A percentile compares a stretch with the other conserved stretches of the same genome.
These are phyloP conservation scores for Ia io DNA, from an alignment of 2,113 vertebrate genomes.

Conservation along the genomic window DNA sequence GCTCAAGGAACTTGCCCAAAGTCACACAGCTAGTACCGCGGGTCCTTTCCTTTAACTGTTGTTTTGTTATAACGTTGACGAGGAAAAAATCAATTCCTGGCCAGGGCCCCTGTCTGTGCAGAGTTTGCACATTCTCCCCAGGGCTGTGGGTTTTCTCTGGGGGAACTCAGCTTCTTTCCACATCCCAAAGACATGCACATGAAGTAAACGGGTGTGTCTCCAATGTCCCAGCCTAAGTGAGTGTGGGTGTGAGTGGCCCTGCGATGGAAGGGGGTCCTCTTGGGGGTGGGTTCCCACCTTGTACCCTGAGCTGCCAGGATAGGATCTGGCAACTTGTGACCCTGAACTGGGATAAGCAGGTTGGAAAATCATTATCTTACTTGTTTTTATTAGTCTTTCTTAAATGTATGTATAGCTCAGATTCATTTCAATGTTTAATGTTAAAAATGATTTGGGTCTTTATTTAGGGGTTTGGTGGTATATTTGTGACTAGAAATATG, in stretches of 20 bases:
- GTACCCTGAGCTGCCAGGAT: background rate
- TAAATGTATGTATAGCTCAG: background rate
- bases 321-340: background rate
- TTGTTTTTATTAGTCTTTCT: background rate
- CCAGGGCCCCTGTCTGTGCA: background rate
- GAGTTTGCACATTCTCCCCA: background rate
- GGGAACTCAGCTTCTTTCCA: background rate
- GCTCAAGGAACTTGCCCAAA: background rate
- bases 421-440: background rate
- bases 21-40: background rate
- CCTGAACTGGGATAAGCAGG: background rate
- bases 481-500: background rate
- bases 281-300: background rate
- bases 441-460: background rate
- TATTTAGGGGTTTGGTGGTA: background rate
- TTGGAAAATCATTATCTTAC: background rate
- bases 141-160: background rate
- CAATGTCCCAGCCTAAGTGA: background rate
- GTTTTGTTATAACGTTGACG: background rate
- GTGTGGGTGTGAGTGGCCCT: background rate
- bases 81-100: background rate
- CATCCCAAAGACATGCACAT: background rate
- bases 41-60: background rate
- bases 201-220: background rate
- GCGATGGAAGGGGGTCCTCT: background rate